Evolutionary conservation across 2,113 vertebrate species (phyloP).

Genomic region (Nettapus auritus): DNA sequence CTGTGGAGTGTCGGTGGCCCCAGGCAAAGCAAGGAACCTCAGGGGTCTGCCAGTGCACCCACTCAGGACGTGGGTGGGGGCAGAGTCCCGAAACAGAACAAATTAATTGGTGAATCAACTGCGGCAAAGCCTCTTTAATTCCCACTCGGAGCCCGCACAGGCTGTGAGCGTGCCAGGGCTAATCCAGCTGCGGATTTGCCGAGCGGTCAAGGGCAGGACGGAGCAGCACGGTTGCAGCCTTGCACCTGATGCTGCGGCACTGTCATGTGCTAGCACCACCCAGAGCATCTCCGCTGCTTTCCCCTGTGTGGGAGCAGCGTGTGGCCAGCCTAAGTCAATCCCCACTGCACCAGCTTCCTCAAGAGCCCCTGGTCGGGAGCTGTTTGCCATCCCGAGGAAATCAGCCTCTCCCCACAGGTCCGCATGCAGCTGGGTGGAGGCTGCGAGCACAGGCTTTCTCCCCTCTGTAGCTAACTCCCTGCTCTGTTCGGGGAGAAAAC

Average conservation of each 20-base stretch:
- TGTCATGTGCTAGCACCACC: neutral
- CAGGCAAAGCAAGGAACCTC: neutral
- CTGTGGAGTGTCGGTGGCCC: no score
- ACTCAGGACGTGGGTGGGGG: neutral
- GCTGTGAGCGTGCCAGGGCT: neutral
- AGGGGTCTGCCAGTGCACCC: neutral
- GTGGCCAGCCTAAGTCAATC: rapidly evolving
- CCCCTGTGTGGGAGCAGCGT: rapidly evolving
- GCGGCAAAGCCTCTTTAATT: slow-evolving; percentile 46
- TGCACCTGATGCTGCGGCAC: neutral
- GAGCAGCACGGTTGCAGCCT: slow-evolving; percentile 6
- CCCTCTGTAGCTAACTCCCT: neutral
- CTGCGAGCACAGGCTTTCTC: neutral
- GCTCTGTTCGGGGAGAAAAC: neutral
- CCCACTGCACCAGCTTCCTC: rapidly evolving
- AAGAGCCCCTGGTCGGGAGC: neutral
- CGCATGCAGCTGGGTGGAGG: neutral
- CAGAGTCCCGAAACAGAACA: neutral
- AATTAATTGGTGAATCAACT: neutral
- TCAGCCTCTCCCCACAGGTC: neutral
- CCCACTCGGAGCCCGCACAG: neutral
- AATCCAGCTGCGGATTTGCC: slow-evolving; percentile 43
- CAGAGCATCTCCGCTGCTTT: neutral
- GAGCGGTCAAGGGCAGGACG: slow-evolving; percentile 44
- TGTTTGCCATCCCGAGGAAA: neutral